These are phyloP conservation scores for Steromphala cineraria DNA, from an alignment of 2,888 invertebrate species.

Conservation along the genomic window DNA sequence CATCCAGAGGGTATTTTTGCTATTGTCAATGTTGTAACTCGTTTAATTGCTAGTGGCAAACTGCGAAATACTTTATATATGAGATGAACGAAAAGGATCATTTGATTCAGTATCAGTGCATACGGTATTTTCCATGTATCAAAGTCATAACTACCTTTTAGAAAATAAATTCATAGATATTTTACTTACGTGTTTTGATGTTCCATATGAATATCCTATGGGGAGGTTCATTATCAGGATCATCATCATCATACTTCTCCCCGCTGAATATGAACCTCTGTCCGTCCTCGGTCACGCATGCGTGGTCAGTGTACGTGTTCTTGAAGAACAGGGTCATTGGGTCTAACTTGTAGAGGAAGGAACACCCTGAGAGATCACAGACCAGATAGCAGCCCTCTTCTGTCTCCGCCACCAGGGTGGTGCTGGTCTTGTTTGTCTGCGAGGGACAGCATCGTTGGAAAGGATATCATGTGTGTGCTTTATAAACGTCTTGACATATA, in stretches of 20 bases:
- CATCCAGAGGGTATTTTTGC: no score
- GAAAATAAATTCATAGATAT: no score
- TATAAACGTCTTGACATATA: no score
- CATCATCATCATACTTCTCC: background rate
- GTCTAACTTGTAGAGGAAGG: background rate
- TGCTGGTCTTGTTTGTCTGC: background rate
- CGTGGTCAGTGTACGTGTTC: background rate
- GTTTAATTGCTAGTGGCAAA: no score
- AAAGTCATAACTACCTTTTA: no score
- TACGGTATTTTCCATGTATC: no score
- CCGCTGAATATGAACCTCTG: background rate
- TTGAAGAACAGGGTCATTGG: background rate
- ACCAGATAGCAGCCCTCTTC: background rate
- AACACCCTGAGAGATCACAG: background rate
- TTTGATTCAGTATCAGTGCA: no score
- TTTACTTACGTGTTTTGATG: background rate
- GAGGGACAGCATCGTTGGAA: background rate
- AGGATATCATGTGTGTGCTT: no score
- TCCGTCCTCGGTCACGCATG: background rate
- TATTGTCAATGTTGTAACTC: no score
- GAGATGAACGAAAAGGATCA: no score
- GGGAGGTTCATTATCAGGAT: background rate
- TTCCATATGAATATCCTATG: background rate
- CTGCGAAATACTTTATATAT: no score
- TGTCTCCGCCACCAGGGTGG: background rate